Conservation (phyloP, 2,797 vertebrate genomes). For the Aselliscus stoliczkanus region DNA sequence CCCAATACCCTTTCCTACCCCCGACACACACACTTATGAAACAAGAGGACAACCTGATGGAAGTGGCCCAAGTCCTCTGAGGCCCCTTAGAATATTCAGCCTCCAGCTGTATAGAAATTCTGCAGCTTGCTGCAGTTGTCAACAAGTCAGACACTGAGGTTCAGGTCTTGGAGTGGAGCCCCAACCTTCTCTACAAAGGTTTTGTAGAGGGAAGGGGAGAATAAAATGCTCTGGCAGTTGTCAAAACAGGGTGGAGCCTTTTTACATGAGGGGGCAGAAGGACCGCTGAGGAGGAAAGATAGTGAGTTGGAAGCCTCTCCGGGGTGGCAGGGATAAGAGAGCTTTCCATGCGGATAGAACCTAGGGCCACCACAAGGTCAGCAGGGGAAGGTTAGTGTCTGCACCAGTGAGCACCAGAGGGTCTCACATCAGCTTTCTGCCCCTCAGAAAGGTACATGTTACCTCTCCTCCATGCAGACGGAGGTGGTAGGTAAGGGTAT, state of each 20-base stretch:
- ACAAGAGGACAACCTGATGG: background rate
- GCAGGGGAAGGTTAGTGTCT: background rate
- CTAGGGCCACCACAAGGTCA: background rate
- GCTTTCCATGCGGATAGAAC: background rate
- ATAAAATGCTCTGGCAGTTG: background rate
- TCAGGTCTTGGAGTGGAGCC: background rate
- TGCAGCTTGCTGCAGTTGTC: background rate
- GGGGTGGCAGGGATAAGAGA: background rate
- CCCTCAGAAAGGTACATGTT: background rate
- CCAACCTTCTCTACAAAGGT: background rate
- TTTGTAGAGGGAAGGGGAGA: background rate
- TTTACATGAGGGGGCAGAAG: background rate
- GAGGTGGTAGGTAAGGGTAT: background rate
- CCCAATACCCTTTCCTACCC: background rate
- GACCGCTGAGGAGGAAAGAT: slow-evolving; percentile 39
- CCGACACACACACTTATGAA: background rate
- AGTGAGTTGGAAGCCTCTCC: background rate
- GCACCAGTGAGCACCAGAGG: too few relatives aligned
- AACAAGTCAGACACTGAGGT: background rate
- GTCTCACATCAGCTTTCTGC: background rate
- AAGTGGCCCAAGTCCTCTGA: background rate
- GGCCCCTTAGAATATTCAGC: background rate
- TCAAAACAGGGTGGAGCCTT: background rate
- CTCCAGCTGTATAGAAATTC: background rate
- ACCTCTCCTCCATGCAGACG: background rate